A percentile compares a stretch with the other conserved stretches of the same genome.
These are phyloP conservation scores for Anguilla obscura DNA, from an alignment of 2,797 vertebrate species.

Conservation along the genomic window DNA sequence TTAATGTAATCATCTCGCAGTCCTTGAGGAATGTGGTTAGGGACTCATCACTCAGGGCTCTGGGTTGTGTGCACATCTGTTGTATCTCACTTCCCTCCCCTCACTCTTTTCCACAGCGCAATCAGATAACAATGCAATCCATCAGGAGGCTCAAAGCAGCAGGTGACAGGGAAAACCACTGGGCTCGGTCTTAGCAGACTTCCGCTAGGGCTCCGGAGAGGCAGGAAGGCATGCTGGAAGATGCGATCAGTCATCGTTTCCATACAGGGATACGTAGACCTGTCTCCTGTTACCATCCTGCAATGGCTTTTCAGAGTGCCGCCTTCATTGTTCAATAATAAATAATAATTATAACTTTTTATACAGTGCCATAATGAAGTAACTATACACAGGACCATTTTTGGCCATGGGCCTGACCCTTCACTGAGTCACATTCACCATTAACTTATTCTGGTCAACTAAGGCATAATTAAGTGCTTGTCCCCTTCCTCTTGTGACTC, in stretches of 20 bases:
- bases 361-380: background rate
- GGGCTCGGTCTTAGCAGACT: background rate
- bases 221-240: background rate
- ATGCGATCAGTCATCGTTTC: background rate
- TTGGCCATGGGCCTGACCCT: no score
- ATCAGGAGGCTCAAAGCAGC: background rate
- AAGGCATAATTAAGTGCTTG: no score
- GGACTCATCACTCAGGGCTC: background rate
- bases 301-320: background rate
- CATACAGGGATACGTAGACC: background rate
- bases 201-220: background rate
- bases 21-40: background rate
- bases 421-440: no score
- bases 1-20: background rate
- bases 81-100: background rate
- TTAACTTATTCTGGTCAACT: no score
- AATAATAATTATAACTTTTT: background rate
- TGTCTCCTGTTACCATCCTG: background rate
- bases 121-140: constrained; percentile 5
- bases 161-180: background rate
- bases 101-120: background rate
- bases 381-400: no score
- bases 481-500: no score
- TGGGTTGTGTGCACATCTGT: background rate
- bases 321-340: background rate